A percentile compares a stretch with the other conserved stretches of the same genome.
Conservation (phyloP, 1,140 invertebrate genomes). For the Gonatopus flavifemur region DNA sequence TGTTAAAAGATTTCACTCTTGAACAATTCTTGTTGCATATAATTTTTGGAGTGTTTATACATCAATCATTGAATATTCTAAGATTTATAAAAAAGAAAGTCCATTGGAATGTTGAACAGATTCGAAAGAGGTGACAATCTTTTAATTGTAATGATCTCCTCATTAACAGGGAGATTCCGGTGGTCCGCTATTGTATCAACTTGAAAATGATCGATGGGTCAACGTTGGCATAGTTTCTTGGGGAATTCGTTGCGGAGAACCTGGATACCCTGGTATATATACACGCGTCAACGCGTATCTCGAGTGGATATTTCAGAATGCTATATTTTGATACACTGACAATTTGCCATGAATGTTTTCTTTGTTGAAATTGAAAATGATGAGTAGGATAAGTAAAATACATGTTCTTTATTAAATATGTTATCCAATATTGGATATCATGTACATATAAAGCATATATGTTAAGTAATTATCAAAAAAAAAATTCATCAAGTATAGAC, state of each 20-base stretch:
- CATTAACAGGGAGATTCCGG: conserved; percentile 75
- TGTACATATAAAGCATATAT: conserved; percentile 21
- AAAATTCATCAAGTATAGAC: conserved; percentile 15
- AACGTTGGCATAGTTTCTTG: conserved; percentile 81
- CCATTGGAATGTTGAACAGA: neutral
- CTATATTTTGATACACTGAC: conserved; percentile 60
- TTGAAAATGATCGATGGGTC: conserved; percentile 72
- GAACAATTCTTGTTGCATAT: too few relatives aligned
- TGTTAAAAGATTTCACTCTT: too few relatives aligned
- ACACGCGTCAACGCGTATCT: conserved; percentile 71
- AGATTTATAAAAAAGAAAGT: conserved; percentile 4
- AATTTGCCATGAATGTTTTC: too few relatives aligned
- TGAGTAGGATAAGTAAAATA: conserved; percentile 24
- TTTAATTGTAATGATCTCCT: too few relatives aligned
- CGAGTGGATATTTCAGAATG: conserved; percentile 72
- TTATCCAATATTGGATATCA: conserved; percentile 24
- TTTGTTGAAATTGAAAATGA: too few relatives aligned
- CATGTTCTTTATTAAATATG: conserved; percentile 29
- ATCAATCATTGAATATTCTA: conserved; percentile 12
- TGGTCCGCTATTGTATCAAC: conserved; percentile 74
- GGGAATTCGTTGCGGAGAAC: conserved; percentile 73
- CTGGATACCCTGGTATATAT: conserved; percentile 71
- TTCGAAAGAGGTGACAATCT: too few relatives aligned
- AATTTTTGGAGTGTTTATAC: too few relatives aligned
- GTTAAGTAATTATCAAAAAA: conserved; percentile 16